Percentiles rank a stretch among this genome's conserved stretches.
These are phyloP conservation scores for Notechis scutatus DNA, from an alignment of 2,113 vertebrate species.

Conservation along the genomic window DNA sequence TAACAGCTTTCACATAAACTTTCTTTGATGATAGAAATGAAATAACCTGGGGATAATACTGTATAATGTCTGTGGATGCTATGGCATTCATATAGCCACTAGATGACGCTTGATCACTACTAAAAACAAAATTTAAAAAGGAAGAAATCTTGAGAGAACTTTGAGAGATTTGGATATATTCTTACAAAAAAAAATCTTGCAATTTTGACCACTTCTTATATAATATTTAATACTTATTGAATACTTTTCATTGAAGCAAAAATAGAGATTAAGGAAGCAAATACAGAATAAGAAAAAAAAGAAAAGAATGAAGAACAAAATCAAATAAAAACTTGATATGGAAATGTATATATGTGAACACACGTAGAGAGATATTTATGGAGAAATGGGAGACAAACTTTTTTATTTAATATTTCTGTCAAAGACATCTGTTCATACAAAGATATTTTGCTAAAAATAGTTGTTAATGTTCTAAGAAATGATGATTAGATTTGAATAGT, in stretches of 20 bases:
- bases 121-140: not conserved
- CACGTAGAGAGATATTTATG: not conserved
- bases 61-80: not conserved
- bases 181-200: not conserved
- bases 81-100: not conserved
- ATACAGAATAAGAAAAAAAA: not conserved
- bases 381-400: not conserved
- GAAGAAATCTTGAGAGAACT: not conserved
- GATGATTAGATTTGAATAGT: not conserved
- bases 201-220: not conserved
- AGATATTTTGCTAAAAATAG: not conserved
- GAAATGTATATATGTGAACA: not conserved
- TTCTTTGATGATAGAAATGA: not conserved
- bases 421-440: not conserved
- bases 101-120: not conserved
- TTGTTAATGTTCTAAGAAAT: not conserved
- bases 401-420: not conserved
- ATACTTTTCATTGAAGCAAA: not conserved
- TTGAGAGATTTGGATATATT: not conserved
- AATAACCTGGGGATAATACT: not conserved
- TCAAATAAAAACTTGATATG: not conserved
- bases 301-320: not conserved
- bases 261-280: not conserved
- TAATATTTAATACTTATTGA: not conserved
- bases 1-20: conserved; percentile 5